Base-by-base conservation (phyloP, 2,888 invertebrate species). In the Lasioglossum zephyrum region DNA sequence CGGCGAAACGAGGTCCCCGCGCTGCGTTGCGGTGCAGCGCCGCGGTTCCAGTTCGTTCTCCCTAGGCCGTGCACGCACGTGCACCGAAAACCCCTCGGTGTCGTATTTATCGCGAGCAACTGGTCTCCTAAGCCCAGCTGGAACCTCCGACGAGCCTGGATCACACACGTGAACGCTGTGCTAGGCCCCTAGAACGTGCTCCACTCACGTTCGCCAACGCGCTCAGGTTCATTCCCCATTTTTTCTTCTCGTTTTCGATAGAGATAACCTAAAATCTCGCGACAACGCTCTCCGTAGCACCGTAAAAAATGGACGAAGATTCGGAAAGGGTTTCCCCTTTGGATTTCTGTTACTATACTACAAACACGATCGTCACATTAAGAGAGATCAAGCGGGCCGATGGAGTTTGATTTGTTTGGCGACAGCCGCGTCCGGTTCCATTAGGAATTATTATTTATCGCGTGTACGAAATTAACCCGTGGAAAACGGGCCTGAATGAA, bases 281-380 rank as follows among this genome's bases (percentile, higher is more conserved):
- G 53, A 53, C n/a, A 9, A 4, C n/a, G n/a, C n/a, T 53, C 53
- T n/a, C n/a, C n/a, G 9, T 3, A n/a, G 6, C 57, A n/a, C 8
- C 8, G 22, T 2, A 53, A 53, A 8, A 57, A 57, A 57, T 57
- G 9, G 57, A 3, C 4, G 57, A n/a, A 57, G 9, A 57, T 57
- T 57, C n/a, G 1, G n/a, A 11, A 57, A 57, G 57, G n/a, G 57
- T 57, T n/a, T n/a, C 8, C n/a, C 3, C 4, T 16, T 79, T 26
- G 89, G 90, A 94, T 93, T 93, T 91, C 86, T 79, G 79, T 69
- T 87, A 90, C 91, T 89, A 79, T 86, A 79, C 72, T 31, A 82
- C 88, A 89, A 92, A 92, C 94, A 93, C 93, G 94, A 92, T 90
- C 92, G 90, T 88, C 91, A 92, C 92, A 92, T 94, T 93, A 92